Base-by-base conservation (phyloP, 2,888 invertebrate genomes). In the Cheilosia pagana region DNA sequence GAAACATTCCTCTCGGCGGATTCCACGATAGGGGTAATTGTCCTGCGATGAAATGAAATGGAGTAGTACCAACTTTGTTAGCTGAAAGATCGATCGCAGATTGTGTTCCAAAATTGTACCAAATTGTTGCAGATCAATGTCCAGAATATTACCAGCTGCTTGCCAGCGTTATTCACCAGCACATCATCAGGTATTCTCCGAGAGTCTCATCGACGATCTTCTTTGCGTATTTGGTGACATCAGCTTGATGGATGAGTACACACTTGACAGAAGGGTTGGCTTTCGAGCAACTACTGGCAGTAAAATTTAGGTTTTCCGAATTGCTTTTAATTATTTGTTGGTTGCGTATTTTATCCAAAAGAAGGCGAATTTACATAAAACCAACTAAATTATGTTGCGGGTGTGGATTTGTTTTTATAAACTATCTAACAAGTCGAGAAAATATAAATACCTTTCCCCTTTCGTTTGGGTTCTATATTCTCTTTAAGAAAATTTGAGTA, bases 51-150 rank as follows among this genome's bases (percentile, higher is more conserved):
- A 92, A 3, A 96, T 93, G 1, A 98, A 93, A 92, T 97, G 94
- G 0, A 98, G 98, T 0, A 95, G 94, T 14, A 96, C 96, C 68
- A 97, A 91, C 94, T 95, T 95, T 0, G 97, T 97, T 79, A 98
- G 90, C 81, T 95, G 93, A 88, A 95, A 95, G 0, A 95, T 93
- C 0, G 95, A 94, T 87, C 97, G 94, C 0, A 97, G 95, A 92
- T 99, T 99, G 95, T 94, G 88, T 96, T 95, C 94, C 94, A 98
- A 96, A 57, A 97, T 92, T 88, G 94, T 93, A 89, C 99, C 98
- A 89, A 95, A 98, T 88, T 97, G 96, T 25, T 95, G 95, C 68
- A 98, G 89, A 21, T 94, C 94, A 2, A 97, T 95, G 60, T 93
- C 95, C 92, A 98, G 96, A 87, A 98, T 96, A 91, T 90, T 89